Conservation (phyloP, 1,140 invertebrate species). For the Choristoneura fumiferana region DNA sequence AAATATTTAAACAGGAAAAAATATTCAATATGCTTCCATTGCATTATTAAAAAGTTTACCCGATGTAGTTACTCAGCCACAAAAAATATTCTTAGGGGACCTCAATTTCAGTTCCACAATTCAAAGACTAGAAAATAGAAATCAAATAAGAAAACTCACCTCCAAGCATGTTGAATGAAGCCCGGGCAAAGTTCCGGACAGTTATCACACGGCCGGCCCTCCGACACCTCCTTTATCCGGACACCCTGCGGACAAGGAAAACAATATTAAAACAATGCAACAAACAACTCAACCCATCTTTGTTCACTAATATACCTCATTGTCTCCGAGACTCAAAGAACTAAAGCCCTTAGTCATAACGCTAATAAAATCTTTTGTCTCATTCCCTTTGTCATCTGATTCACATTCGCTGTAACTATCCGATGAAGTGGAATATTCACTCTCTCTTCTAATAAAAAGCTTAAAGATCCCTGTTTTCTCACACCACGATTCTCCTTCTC, state of each 20-base stretch:
- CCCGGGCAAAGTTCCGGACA: constrained; percentile 89
- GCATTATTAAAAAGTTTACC: too few species aligned
- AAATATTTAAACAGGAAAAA: too few species aligned
- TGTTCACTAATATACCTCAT: constrained; percentile 12
- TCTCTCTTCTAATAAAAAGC: constrained; percentile 61
- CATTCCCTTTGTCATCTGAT: constrained; percentile 30
- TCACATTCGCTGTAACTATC: constrained; percentile 72
- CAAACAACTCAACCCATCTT: background rate
- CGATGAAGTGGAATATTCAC: constrained; percentile 50
- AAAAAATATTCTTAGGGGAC: too few species aligned
- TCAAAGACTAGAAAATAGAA: too few species aligned
- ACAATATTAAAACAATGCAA: background rate
- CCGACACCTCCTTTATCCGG: constrained; percentile 89
- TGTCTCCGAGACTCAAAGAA: background rate
- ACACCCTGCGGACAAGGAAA: constrained; percentile 83
- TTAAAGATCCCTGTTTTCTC: constrained; percentile 66
- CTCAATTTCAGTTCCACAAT: too few species aligned
- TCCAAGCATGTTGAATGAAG: constrained; percentile 90
- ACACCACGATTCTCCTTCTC: constrained; percentile 62
- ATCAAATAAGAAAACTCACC: constrained; percentile 84
- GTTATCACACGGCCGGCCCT: constrained; percentile 89
- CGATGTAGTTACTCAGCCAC: too few species aligned
- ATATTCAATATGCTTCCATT: too few species aligned
- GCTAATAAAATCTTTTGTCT: constrained; percentile 9
- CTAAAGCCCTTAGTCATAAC: constrained; percentile 5